Conservation (phyloP, 1,140 invertebrate species). For the Drosophila subpulchrella region DNA sequence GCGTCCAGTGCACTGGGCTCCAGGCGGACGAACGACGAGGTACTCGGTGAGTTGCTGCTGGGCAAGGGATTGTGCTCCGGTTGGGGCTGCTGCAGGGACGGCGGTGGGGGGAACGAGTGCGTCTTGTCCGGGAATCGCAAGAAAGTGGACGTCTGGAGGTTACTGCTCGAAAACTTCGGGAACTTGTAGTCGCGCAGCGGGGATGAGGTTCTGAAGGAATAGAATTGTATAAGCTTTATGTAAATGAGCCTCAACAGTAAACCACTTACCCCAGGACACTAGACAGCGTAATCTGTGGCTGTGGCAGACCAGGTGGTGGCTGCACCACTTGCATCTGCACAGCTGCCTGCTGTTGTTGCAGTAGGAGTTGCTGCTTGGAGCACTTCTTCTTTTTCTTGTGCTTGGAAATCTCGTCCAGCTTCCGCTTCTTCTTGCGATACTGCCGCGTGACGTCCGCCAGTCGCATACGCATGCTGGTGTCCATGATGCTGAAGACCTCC, state of each 20-base stretch:
- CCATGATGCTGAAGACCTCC: slow-evolving; percentile 89
- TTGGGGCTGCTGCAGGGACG: slow-evolving; percentile 47
- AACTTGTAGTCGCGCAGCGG: slow-evolving; percentile 77
- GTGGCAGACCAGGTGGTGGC: slow-evolving; percentile 46
- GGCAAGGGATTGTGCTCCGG: slow-evolving; percentile 56
- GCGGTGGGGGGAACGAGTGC: slow-evolving; percentile 73
- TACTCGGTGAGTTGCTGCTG: slow-evolving; percentile 57
- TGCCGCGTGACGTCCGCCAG: slow-evolving; percentile 92
- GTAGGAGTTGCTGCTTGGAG: slow-evolving; percentile 58
- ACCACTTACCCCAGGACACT: slow-evolving; percentile 61
- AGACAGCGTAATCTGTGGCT: slow-evolving; percentile 65
- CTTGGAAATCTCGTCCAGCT: slow-evolving; percentile 89
- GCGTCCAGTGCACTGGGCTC: slow-evolving; percentile 78
- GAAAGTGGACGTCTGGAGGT: slow-evolving; percentile 70
- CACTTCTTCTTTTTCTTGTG: slow-evolving; percentile 81
- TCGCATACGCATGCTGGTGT: slow-evolving; percentile 91
- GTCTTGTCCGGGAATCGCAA: slow-evolving; percentile 74
- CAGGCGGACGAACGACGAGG: slow-evolving; percentile 71
- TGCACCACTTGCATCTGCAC: slow-evolving; percentile 20
- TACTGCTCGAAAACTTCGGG: slow-evolving; percentile 69
- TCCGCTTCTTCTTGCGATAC: slow-evolving; percentile 93
- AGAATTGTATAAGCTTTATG: not conserved
- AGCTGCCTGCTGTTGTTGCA: slow-evolving; percentile 26
- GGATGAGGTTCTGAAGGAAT: slow-evolving; percentile 45
- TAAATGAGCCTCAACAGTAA: accelerated